Evolutionary conservation across 2,888 invertebrate species (phyloP).

Genomic region (Pseudococcus longispinus): DNA sequence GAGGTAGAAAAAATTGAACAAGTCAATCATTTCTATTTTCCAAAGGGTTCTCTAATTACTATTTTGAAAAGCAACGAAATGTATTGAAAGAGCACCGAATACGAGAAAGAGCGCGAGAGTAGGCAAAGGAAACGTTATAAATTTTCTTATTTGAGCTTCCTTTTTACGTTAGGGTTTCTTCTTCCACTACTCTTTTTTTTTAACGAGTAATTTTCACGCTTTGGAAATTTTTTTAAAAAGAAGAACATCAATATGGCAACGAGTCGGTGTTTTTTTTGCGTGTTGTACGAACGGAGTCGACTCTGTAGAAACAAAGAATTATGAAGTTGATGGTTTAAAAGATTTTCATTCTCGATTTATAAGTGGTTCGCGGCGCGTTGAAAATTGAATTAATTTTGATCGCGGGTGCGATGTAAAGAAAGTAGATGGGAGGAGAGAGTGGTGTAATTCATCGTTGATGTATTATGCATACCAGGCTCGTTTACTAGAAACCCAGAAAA

Average conservation of each 20-base stretch:
- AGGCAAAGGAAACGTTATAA: slow-evolving; percentile 17
- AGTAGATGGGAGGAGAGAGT: not conserved
- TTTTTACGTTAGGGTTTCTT: not conserved
- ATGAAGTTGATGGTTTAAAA: slow-evolving; percentile 23
- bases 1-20: not conserved
- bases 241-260: not conserved
- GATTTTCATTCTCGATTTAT: slow-evolving; percentile 24
- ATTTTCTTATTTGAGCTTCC: slow-evolving; percentile 21
- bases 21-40: slow-evolving; percentile 39
- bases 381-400: slow-evolving; percentile 34
- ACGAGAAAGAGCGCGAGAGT: not conserved
- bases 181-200: not conserved
- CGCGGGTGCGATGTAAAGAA: not conserved
- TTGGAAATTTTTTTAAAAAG: slow-evolving; percentile 26
- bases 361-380: slow-evolving; percentile 9
- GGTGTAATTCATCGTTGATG: not conserved
- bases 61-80: slow-evolving; percentile 27
- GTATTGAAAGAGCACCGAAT: not conserved
- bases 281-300: not conserved
- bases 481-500: not conserved
- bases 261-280: not conserved
- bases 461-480: not conserved
- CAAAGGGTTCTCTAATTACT: slow-evolving; percentile 38
- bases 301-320: slow-evolving; percentile 14
- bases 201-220: slow-evolving; percentile 22